These are phyloP conservation scores for Fulmarus glacialis DNA, from an alignment of 2,113 vertebrate genomes.

Conservation along the genomic window DNA sequence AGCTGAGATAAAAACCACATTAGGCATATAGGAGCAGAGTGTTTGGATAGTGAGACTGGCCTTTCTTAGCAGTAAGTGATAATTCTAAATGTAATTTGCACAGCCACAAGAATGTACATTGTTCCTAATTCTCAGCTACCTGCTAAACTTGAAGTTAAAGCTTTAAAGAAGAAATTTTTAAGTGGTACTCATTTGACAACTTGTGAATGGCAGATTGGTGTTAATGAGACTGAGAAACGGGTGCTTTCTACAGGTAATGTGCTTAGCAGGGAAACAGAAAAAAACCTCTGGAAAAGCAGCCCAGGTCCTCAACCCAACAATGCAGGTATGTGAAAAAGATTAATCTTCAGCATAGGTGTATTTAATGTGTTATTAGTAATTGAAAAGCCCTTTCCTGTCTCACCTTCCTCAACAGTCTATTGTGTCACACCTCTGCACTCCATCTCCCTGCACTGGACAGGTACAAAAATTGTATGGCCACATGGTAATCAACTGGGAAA, in stretches of 20 bases:
- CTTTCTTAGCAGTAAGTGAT: background rate
- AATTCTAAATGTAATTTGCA: background rate
- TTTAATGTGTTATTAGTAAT: background rate
- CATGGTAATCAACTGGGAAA: background rate
- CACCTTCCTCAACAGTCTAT: background rate
- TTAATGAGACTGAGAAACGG: background rate
- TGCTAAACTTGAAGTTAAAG: background rate
- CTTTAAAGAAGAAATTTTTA: background rate
- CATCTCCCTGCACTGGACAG: background rate
- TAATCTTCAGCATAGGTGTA: background rate
- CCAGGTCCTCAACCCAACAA: background rate
- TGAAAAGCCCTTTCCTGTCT: background rate
- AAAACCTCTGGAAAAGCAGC: background rate
- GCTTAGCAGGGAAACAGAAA: background rate
- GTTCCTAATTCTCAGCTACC: background rate
- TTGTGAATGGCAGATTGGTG: background rate
- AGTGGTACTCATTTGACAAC: background rate
- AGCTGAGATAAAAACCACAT: rapidly evolving
- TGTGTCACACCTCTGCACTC: background rate
- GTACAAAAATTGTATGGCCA: background rate
- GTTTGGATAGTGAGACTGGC: background rate
- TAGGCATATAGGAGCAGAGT: background rate
- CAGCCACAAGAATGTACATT: background rate
- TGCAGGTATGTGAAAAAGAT: background rate
- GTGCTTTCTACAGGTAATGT: background rate